Evolutionary conservation across 2,797 vertebrate genomes (phyloP).

Genomic region (Paguma larvata): DNA sequence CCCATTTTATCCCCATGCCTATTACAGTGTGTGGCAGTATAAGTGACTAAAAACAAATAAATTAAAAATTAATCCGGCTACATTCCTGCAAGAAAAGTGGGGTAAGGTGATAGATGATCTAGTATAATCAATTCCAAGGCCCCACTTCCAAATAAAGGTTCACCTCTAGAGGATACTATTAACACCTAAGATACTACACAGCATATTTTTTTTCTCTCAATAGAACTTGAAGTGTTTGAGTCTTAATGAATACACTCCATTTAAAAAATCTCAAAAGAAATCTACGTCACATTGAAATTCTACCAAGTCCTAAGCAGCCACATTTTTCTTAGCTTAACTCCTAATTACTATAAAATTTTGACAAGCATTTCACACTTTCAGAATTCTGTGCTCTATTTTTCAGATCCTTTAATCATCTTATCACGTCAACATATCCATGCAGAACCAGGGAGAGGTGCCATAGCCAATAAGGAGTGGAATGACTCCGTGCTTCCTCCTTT

Average conservation of each 20-base stretch:
- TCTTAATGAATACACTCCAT: slow-evolving; percentile 64
- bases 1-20: not conserved
- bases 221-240: not conserved
- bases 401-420: slow-evolving; percentile 74
- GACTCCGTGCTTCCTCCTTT: not conserved
- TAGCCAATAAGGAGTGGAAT: not conserved
- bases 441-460: not conserved
- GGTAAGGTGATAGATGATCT: not conserved
- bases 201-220: not conserved
- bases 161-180: not conserved
- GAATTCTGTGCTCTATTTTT: slow-evolving; percentile 55
- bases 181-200: not conserved
- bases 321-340: slow-evolving; percentile 57
- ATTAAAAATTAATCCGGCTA: not conserved
- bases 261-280: slow-evolving; percentile 71
- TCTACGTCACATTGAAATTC: slow-evolving; percentile 66
- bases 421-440: not conserved
- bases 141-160: not conserved
- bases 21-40: not conserved
- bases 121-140: not conserved
- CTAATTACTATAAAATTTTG: slow-evolving; percentile 80
- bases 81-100: not conserved
- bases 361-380: slow-evolving; percentile 72
- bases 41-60: not conserved
- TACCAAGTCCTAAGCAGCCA: slow-evolving; percentile 65